These are phyloP conservation scores for Forbesichthys agassizii DNA, from an alignment of 2,113 vertebrate species.

Conservation along the genomic window DNA sequence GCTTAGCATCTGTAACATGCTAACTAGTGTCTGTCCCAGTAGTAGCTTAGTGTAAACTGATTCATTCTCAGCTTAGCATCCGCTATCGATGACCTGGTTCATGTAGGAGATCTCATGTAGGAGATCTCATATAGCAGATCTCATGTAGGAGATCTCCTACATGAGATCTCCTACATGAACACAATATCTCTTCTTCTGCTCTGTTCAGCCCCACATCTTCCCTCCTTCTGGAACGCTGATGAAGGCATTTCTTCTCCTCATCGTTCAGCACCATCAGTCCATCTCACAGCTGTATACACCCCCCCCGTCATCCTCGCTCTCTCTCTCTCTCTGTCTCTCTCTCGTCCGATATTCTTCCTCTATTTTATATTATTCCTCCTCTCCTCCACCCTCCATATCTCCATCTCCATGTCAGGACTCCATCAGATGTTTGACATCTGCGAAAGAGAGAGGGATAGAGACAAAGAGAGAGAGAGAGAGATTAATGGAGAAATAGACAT, in stretches of 20 bases:
- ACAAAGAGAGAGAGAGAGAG: conserved; percentile 19
- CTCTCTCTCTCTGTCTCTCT: background rate
- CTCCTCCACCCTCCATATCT: background rate
- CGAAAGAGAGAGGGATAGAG: conserved; percentile 43
- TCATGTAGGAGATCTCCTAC: too few species aligned
- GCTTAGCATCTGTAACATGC: too few species aligned
- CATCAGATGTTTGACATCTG: conserved; percentile 58
- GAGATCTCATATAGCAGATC: too few species aligned
- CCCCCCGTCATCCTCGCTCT: conserved; percentile 5
- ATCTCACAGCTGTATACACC: background rate
- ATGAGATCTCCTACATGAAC: too few species aligned
- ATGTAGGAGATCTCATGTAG: too few species aligned
- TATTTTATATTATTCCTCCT: background rate
- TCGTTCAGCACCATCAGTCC: background rate
- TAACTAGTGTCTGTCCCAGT: too few species aligned
- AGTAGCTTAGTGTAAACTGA: too few species aligned
- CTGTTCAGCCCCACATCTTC: conserved; percentile 6
- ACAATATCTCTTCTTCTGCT: conserved; percentile 2
- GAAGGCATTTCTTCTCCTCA: conserved; percentile 5
- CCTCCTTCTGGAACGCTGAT: background rate
- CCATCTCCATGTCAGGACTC: background rate
- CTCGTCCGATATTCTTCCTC: background rate
- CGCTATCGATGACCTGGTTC: too few species aligned
- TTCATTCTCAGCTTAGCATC: too few species aligned
- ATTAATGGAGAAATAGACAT: background rate